These are phyloP conservation scores for Periophthalmodon schlosseri DNA, from an alignment of 2,113 vertebrate species.

Conservation along the genomic window DNA sequence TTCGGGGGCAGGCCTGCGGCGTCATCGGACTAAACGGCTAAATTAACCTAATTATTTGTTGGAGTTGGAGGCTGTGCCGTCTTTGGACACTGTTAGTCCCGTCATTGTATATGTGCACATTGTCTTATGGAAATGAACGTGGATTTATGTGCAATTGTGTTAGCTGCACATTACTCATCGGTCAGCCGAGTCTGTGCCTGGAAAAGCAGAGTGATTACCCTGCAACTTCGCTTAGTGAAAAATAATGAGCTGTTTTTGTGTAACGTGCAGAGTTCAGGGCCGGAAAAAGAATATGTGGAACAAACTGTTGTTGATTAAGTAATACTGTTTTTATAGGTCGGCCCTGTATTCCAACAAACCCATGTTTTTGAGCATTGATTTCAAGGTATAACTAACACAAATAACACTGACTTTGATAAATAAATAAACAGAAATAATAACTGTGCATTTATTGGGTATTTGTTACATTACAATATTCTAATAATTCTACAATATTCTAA, in stretches of 20 bases:
- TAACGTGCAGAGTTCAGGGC: conserved; percentile 18
- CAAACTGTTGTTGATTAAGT: background rate
- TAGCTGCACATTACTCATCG: conserved; percentile 17
- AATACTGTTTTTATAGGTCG: too few species aligned
- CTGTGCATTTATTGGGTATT: too few species aligned
- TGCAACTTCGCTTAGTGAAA: conserved; percentile 45
- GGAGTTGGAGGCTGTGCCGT: conserved; percentile 28
- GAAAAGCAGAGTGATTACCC: conserved; percentile 36
- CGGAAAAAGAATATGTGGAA: conserved; percentile 1
- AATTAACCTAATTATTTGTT: conserved; percentile 54
- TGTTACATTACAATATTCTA: too few species aligned
- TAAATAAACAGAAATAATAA: too few species aligned
- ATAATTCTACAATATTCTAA: too few species aligned
- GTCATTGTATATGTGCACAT: conserved; percentile 6
- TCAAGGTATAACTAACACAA: too few species aligned
- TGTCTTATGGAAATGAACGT: conserved; percentile 17
- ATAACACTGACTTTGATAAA: too few species aligned
- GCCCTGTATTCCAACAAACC: too few species aligned
- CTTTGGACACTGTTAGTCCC: conserved; percentile 31
- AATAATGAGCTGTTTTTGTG: conserved; percentile 35
- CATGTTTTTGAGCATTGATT: too few species aligned
- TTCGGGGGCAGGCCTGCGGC: conserved; percentile 40
- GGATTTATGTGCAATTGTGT: conserved; percentile 15
- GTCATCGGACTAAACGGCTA: conserved; percentile 49
- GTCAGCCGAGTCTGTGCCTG: conserved; percentile 41